Percentiles rank a stretch among this genome's conserved stretches.
Conservation (phyloP, 2,797 vertebrate species). For the Hoplostethus mediterraneus region DNA sequence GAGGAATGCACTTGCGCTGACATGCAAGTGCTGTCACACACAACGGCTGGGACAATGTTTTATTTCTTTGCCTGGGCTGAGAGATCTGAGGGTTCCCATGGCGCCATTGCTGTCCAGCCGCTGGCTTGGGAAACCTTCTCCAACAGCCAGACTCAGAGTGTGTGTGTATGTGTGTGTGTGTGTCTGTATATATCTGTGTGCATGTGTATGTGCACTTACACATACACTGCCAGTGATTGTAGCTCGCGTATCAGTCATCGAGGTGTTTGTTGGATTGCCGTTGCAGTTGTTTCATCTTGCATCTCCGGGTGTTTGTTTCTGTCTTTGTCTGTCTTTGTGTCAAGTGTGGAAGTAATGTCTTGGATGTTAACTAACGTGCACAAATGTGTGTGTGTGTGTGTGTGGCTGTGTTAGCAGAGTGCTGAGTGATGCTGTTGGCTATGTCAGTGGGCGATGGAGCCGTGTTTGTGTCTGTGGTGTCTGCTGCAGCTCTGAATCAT, state of each 20-base stretch:
- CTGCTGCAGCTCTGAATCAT: constrained; percentile 37
- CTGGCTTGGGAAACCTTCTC: constrained; percentile 27
- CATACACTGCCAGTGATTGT: constrained; percentile 3
- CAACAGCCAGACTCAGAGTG: constrained; percentile 21
- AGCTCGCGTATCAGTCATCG: constrained; percentile 28
- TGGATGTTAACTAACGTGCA: neutral
- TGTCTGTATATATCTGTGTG: constrained; percentile 4
- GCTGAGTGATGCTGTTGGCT: constrained; percentile 24
- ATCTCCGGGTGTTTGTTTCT: constrained; percentile 48
- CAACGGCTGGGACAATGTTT: constrained; percentile 24
- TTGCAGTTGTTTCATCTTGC: constrained; percentile 34
- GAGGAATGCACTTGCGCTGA: constrained; percentile 18
- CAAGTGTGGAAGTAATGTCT: neutral
- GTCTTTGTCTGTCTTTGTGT: constrained; percentile 29
- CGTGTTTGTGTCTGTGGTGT: constrained; percentile 38
- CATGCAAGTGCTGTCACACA: constrained; percentile 26
- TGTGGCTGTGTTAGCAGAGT: constrained; percentile 21
- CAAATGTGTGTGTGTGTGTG: neutral
- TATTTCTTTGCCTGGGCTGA: constrained; percentile 24
- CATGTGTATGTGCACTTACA: neutral
- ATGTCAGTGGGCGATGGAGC: constrained; percentile 28
- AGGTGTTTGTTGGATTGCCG: neutral
- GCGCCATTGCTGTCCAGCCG: constrained; percentile 41
- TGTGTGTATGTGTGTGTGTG: constrained; percentile 20
- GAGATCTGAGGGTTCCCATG: constrained; percentile 48